Evolutionary conservation across 2,797 vertebrate species (phyloP).

Genomic region (Neopelma chrysocephalum): DNA sequence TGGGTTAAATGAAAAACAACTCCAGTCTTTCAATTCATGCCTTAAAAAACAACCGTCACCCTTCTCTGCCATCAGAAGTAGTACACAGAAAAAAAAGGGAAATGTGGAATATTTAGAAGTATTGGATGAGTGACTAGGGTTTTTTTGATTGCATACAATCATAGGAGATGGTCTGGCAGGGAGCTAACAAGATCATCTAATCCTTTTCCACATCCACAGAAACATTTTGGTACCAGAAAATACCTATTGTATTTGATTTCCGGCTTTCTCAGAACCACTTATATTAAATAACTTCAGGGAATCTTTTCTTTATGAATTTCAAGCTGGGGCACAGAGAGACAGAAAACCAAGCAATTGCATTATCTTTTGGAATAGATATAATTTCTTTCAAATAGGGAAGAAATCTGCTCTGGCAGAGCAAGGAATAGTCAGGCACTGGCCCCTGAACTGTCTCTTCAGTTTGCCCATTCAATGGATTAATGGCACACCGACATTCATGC

Average conservation of each 20-base stretch:
- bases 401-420: neutral
- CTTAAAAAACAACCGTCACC: neutral
- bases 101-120: neutral
- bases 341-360: constrained; percentile 27
- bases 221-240: neutral
- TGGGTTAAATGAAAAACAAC: neutral
- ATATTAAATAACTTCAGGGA: constrained; percentile 40
- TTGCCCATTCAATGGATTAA: constrained; percentile 15
- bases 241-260: constrained; percentile 30
- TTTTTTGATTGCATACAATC: neutral
- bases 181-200: neutral
- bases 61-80: neutral
- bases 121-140: neutral
- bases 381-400: neutral
- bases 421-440: neutral
- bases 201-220: neutral
- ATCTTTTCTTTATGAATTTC: constrained; percentile 42
- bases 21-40: neutral
- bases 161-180: neutral
- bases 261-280: neutral
- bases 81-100: neutral
- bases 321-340: neutral
- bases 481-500: neutral
- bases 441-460: neutral
- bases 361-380: neutral